phyloP scores from a whole-genome alignment of 2,113 vertebrate genomes.

The Dolichallabes microphthalmus region DNA sequence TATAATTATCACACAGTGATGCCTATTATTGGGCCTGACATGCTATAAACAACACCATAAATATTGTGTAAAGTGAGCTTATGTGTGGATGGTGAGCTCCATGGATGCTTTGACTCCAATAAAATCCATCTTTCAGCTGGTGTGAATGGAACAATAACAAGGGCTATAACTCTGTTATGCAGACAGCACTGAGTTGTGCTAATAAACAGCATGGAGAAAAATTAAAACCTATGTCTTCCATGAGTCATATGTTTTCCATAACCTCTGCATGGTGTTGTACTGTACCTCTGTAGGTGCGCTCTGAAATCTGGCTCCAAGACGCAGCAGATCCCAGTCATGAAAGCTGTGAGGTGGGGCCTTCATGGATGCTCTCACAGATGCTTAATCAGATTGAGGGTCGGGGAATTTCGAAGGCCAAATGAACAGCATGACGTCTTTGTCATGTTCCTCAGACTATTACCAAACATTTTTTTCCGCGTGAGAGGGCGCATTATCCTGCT shows the following conservation, averaged over 20 bases:
- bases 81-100: constrained; percentile 7
- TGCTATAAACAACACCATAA: constrained; percentile 18
- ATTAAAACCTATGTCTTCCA: background rate
- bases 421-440: too few relatives aligned
- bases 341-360: too few relatives aligned
- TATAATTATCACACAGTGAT: constrained; percentile 26
- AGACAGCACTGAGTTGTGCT: background rate
- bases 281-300: too few relatives aligned
- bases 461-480: too few relatives aligned
- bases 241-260: background rate
- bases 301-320: too few relatives aligned
- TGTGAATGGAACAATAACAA: constrained; percentile 21
- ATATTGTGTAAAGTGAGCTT: background rate
- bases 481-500: too few relatives aligned
- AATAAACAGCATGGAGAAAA: background rate
- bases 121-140: constrained; percentile 31
- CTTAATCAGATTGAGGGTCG: too few relatives aligned
- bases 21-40: background rate
- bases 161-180: background rate
- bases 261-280: background rate
- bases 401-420: too few relatives aligned
- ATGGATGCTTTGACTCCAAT: constrained; percentile 5
- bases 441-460: too few relatives aligned
- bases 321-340: too few relatives aligned
- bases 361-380: too few relatives aligned